Base-by-base conservation (phyloP, 2,113 vertebrate species). In the Tyrannus savana region DNA sequence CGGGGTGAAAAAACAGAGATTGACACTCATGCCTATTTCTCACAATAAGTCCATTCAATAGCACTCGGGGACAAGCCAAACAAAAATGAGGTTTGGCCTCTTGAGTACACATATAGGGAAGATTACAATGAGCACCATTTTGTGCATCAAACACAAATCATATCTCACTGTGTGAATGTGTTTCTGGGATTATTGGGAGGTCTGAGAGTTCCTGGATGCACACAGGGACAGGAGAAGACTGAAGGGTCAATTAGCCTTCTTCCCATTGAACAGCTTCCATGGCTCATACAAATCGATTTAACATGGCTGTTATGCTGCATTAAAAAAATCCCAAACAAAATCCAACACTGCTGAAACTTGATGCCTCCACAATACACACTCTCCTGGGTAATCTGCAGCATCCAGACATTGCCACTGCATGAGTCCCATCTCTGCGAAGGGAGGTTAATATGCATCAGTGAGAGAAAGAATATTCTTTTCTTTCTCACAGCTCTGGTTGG, bases 1-100 rank as follows among this genome's bases (percentile, higher is more conserved):
- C 17, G 68, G 97, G 86, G 81, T 93, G 89, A 92, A 95, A 44
- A 56, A 75, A 21, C 62, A 83, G 81, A 96, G 97, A 96, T n/a
- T 95, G 83, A 96, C 95, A 90, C 58, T 88, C 67, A 35, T 1
- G 12, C 72, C 90, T 97, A 97, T 96, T 95, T 96, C 21, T 7
- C 64, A 88, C 91, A 94, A n/a, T 90, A 94, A 96, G 56, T 37
- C 84, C 78, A 68, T 75, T 88, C 91, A 93, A 64, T 7, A 41
- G 87, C 42, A 55, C 46, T 88, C 41, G 3, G 35, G 56, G 87
- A 92, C 53, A 90, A 89, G 59, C 23, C 31, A 64, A 96, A 89
- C 10, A 82, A 88, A 97, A 97, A 92, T 46, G 63, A 80, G 21
- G 52, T 90, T 93, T 87, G 55, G 86, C 12, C 55, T 94, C 83